These are phyloP conservation scores for Malaclemys terrapin DNA, from an alignment of 2,113 vertebrate species.

Conservation along the genomic window DNA sequence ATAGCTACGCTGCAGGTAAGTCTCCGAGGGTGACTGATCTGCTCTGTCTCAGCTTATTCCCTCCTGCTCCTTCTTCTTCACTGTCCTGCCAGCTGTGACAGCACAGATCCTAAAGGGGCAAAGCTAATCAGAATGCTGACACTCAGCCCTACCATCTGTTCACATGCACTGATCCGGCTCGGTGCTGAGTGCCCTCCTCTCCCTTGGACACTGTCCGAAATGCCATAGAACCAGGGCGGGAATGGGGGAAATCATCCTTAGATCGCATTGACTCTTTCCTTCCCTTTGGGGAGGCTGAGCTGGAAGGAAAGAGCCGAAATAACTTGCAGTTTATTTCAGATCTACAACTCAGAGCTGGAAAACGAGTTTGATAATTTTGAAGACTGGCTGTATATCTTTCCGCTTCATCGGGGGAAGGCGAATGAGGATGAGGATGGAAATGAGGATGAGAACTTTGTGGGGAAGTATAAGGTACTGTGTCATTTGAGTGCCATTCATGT, in stretches of 20 bases:
- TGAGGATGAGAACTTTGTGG: constrained; percentile 86
- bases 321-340: constrained; percentile 72
- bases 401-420: constrained; percentile 86
- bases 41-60: neutral
- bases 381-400: constrained; percentile 91
- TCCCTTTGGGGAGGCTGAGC: neutral
- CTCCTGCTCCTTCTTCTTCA: neutral
- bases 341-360: constrained; percentile 90
- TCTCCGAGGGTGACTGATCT: neutral
- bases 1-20: constrained; percentile 82
- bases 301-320: neutral
- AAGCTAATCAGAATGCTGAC: too few relatives aligned
- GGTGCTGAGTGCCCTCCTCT: accelerated
- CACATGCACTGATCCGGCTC: neutral
- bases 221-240: neutral
- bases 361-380: constrained; percentile 91
- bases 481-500: neutral
- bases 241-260: neutral
- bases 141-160: neutral
- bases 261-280: neutral
- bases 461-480: constrained; percentile 91
- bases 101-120: neutral
- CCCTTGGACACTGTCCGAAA: neutral
- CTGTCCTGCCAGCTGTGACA: neutral
- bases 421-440: constrained; percentile 87